Evolutionary conservation across 2,797 vertebrate genomes (phyloP).

Genomic region (Parauchenoglanis ngamensis): DNA sequence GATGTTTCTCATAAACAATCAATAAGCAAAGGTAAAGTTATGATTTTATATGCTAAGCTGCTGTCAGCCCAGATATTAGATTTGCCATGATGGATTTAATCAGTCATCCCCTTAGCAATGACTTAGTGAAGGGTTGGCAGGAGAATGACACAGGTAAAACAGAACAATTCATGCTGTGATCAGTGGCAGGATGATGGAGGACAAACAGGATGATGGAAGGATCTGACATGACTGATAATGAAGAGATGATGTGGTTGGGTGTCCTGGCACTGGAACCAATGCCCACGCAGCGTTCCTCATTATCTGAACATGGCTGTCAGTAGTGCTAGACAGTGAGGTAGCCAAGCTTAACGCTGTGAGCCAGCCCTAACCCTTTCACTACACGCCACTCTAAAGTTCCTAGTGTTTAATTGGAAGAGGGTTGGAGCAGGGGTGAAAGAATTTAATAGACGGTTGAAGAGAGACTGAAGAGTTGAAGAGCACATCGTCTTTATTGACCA

Average conservation of each 20-base stretch:
- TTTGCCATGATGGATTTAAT: conserved; percentile 44
- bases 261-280: conserved; percentile 39
- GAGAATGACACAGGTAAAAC: conserved; percentile 34
- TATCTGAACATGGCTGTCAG: conserved; percentile 35
- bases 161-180: conserved; percentile 42
- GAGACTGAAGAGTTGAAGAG: conserved; percentile 45
- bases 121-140: conserved; percentile 6
- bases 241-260: not conserved
- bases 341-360: not conserved
- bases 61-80: conserved; percentile 31
- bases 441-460: conserved; percentile 29
- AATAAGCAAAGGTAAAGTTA: not conserved
- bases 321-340: not conserved
- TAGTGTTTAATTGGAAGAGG: conserved; percentile 52
- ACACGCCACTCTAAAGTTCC: conserved; percentile 46
- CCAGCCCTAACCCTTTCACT: conserved; percentile 32
- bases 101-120: conserved; percentile 32
- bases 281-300: conserved; percentile 31
- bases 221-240: conserved; percentile 25
- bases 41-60: not conserved
- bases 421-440: conserved; percentile 21
- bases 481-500: conserved; percentile 52
- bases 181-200: conserved; percentile 33
- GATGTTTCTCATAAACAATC: not conserved
- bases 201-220: conserved; percentile 13